Evolutionary conservation across 2,888 invertebrate genomes (phyloP), one percentile per base, ranked within the genome.

Genomic region (Temnothorax ravouxi): DNA sequence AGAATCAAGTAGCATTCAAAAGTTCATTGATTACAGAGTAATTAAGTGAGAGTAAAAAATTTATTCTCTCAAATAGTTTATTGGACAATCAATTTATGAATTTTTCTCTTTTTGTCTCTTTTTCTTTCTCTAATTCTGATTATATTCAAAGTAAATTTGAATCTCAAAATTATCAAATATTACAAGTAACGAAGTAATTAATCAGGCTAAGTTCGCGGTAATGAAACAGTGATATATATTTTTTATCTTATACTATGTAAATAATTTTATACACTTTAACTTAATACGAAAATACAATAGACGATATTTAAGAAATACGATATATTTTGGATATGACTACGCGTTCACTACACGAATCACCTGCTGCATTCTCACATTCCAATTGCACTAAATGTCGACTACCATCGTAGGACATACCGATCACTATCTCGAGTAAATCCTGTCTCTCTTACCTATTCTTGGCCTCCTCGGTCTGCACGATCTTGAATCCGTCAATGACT

Each of bases 381-480:
- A 67, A 44, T 72, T 71, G 75, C 81, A 76, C 75, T 81, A 52
- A 52, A 11, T 41, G 38, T 44, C 50, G 50, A 34, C 25, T 9
- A 75, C 2, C 38, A 18, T 61, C n/a, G 34, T 29, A n/a, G 41
- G 13, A n/a, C 8, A 21, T 47, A 69, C 9, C 21, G 34, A 47
- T 72, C 75, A 80, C 66, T 41, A 67, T 25, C 59, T 38, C 74
- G 29, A 75, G 34, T 21, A 29, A 54, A 77, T 64, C 47, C 59
- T 44, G 29, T 34, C 34, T 6, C 34, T 34, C 93, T 91, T 93
- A 95, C 93, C 95, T 94, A 85, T 89, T 93, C 85, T 94, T 94
- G 25, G 93, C 94, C 18, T 94, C 93, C 9, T 94, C 95, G 84
- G 95, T 96, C 91, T 96, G 95, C 47, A 95, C 95, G 87, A 95